These are phyloP conservation scores for Holothuria scabra DNA, from an alignment of 53 echinoderm and acorn worm genomes.

Conservation along the genomic window DNA sequence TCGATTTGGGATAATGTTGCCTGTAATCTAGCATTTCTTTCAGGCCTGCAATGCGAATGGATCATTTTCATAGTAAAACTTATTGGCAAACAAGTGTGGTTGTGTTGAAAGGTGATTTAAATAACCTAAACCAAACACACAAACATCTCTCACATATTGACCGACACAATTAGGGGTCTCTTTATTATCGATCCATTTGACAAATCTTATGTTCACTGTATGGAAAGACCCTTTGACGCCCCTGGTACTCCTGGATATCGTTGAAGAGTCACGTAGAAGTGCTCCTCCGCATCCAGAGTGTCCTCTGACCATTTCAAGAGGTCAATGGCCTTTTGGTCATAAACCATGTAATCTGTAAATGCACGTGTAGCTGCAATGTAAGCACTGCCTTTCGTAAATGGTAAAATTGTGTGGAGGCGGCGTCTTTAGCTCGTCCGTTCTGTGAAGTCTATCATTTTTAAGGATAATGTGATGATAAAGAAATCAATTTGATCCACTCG, in stretches of 20 bases:
- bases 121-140: conserved; percentile 76
- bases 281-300: conserved; percentile 81
- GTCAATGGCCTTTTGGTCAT: conserved; percentile 63
- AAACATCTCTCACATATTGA: conserved; percentile 64
- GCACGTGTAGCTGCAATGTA: conserved; percentile 71
- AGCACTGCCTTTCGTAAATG: conserved; percentile 77
- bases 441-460: conserved; percentile 28
- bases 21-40: conserved; percentile 58
- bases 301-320: conserved; percentile 80
- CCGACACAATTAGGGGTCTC: conserved; percentile 65
- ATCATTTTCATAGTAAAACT: conserved; percentile 77
- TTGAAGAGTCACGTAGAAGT: conserved; percentile 80
- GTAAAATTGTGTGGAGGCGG: conserved; percentile 74
- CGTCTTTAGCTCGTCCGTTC: conserved; percentile 53
- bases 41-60: conserved; percentile 79
- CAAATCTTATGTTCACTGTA: conserved; percentile 63
- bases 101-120: conserved; percentile 61
- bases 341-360: conserved; percentile 70
- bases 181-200: conserved; percentile 72
- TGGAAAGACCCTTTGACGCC: conserved; percentile 64
- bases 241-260: conserved; percentile 69
- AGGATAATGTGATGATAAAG: conserved; percentile 41
- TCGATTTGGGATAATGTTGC: conserved; percentile 33
- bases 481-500: conserved; percentile 60
- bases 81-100: conserved; percentile 78